phyloP scores from a whole-genome alignment of 2,113 vertebrate species.

The Donacobius atricapilla region DNA sequence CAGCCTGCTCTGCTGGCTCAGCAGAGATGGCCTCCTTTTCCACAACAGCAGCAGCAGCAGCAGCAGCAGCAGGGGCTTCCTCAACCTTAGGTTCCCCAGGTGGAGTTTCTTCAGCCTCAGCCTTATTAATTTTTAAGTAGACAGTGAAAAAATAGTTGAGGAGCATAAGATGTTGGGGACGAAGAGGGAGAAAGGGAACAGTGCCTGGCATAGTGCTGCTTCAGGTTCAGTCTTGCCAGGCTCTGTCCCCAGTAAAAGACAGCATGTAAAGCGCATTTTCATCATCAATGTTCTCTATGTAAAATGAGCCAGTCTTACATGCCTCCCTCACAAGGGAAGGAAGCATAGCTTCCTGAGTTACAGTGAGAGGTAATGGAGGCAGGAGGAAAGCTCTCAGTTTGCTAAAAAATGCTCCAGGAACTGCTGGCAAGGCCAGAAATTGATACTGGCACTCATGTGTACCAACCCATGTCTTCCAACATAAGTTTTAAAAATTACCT shows the following conservation, averaged over 20 bases:
- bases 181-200: background rate
- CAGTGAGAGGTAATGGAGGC: background rate
- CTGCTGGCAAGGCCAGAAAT: background rate
- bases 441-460: background rate
- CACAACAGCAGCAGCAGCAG: background rate
- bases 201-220: background rate
- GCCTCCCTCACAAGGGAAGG: background rate
- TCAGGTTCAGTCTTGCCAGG: background rate
- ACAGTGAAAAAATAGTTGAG: slow-evolving; percentile 53
- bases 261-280: background rate
- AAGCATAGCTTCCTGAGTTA: background rate
- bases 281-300: background rate
- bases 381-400: background rate
- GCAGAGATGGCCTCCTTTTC: slow-evolving; percentile 30
- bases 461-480: background rate
- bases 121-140: slow-evolving; percentile 57
- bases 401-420: background rate
- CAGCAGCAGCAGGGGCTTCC: slow-evolving; percentile 36
- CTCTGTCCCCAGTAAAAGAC: background rate
- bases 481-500: background rate
- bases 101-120: slow-evolving; percentile 72
- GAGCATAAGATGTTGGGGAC: background rate
- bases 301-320: background rate
- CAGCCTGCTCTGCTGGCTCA: slow-evolving; percentile 70
- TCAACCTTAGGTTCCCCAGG: slow-evolving; percentile 58